phyloP scores from a whole-genome alignment of 2,888 invertebrate species.

The Cynaeus angustus region DNA sequence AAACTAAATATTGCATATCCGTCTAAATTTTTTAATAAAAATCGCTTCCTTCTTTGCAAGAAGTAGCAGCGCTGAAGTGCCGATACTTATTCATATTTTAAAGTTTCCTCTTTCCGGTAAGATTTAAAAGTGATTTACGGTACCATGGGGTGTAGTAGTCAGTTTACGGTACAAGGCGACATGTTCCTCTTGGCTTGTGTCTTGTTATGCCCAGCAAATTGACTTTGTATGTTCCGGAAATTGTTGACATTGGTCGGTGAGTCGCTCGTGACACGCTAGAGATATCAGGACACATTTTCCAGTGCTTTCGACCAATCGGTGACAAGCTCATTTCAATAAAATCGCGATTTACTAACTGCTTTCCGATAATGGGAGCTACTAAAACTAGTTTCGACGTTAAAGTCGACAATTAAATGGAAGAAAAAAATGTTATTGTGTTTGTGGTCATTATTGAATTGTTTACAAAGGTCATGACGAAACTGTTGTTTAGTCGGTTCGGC shows the following conservation, averaged over 20 bases:
- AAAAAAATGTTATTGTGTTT: conserved; percentile 9
- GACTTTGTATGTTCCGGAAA: conserved; percentile 70
- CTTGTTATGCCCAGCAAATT: conserved; percentile 63
- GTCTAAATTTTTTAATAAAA: background rate
- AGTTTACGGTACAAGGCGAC: conserved; percentile 44
- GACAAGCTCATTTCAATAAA: conserved; percentile 45
- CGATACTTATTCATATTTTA: conserved; percentile 6
- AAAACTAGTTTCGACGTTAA: conserved; percentile 17
- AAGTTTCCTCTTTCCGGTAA: conserved; percentile 30
- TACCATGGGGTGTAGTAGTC: conserved; percentile 29
- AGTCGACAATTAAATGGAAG: conserved; percentile 1
- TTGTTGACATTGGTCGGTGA: conserved; percentile 65
- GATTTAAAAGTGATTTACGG: conserved; percentile 36
- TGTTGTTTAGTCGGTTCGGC: no score
- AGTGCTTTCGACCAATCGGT: conserved; percentile 34
- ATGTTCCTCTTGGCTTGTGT: conserved; percentile 52
- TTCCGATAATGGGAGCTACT: conserved; percentile 31
- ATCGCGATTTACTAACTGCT: conserved; percentile 42
- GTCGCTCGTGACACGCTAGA: conserved; percentile 62
- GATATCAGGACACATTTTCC: conserved; percentile 53
- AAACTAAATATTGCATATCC: background rate
- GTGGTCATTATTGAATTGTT: background rate
- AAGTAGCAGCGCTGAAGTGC: background rate
- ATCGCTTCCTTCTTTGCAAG: background rate
- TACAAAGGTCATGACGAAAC: no score